Evolutionary conservation across 64 coral and sea anemone genomes (phyloP).

Genomic region (Platygyra sinensis): DNA sequence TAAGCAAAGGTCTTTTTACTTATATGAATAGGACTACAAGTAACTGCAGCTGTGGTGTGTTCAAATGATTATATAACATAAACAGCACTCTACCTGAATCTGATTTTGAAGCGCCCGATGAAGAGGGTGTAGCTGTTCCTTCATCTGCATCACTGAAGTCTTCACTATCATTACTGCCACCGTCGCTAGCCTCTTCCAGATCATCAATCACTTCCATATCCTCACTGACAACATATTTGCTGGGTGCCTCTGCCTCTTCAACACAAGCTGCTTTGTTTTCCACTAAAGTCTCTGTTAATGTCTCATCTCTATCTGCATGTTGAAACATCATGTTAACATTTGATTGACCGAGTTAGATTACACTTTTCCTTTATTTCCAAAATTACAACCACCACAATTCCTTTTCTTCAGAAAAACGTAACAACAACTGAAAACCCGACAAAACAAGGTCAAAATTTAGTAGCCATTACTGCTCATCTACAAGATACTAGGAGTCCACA

Average conservation of each 20-base stretch:
- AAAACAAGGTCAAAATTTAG: no score
- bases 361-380: no score
- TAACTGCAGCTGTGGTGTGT: no score
- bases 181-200: slow-evolving; percentile 61
- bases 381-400: no score
- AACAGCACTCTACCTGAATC: slow-evolving; percentile 17
- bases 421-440: no score
- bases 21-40: no score
- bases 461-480: no score
- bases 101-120: slow-evolving; percentile 77
- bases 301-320: neutral
- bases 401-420: no score
- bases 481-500: no score
- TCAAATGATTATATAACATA: neutral
- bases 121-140: slow-evolving; percentile 68
- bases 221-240: slow-evolving; percentile 33
- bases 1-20: no score
- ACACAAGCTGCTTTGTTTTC: neutral
- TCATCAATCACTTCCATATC: slow-evolving; percentile 94
- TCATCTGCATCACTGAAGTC: slow-evolving; percentile 55
- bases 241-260: slow-evolving; percentile 58
- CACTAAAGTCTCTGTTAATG: neutral
- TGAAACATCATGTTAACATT: no score
- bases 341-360: no score
- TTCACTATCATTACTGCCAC: slow-evolving; percentile 38